Conservation (phyloP, 2,797 vertebrate species). For the Cyprinella venusta region DNA sequence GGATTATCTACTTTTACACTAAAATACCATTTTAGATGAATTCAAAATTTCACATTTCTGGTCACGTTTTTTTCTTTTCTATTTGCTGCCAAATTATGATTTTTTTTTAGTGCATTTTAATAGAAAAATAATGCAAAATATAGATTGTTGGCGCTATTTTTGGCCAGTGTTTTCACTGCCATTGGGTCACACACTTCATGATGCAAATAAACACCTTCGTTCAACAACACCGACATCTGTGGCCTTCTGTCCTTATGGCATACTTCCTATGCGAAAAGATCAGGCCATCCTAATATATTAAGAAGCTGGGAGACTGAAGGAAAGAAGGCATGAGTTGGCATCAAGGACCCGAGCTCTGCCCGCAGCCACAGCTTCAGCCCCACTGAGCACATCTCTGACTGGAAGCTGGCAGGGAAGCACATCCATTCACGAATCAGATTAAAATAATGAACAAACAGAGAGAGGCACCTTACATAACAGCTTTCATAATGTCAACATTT, state of each 20-base stretch:
- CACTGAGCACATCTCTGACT: slow-evolving; percentile 57
- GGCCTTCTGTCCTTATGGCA: not conserved
- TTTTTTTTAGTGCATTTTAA: not conserved
- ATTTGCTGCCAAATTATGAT: no score
- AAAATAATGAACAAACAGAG: slow-evolving; percentile 48
- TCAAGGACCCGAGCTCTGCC: not conserved
- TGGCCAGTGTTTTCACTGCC: not conserved
- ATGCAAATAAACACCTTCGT: not conserved
- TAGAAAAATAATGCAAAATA: not conserved
- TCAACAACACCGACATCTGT: slow-evolving; percentile 2
- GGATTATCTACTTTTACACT: not conserved
- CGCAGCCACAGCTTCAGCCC: slow-evolving; percentile 34
- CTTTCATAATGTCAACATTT: slow-evolving; percentile 58
- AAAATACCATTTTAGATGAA: not conserved
- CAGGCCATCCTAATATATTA: slow-evolving; percentile 35
- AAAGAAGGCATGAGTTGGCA: slow-evolving; percentile 15
- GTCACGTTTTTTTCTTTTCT: not conserved
- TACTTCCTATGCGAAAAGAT: slow-evolving; percentile 7
- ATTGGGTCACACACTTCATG: not conserved
- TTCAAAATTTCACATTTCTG: not conserved
- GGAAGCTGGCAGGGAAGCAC: slow-evolving; percentile 34
- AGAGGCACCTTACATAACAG: slow-evolving; percentile 61
- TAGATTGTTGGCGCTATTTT: not conserved
- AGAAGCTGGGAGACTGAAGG: slow-evolving; percentile 6
- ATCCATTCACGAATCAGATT: slow-evolving; percentile 35